These are phyloP conservation scores for Agonum fuliginosum DNA, from an alignment of 2,888 invertebrate species.

Conservation along the genomic window DNA sequence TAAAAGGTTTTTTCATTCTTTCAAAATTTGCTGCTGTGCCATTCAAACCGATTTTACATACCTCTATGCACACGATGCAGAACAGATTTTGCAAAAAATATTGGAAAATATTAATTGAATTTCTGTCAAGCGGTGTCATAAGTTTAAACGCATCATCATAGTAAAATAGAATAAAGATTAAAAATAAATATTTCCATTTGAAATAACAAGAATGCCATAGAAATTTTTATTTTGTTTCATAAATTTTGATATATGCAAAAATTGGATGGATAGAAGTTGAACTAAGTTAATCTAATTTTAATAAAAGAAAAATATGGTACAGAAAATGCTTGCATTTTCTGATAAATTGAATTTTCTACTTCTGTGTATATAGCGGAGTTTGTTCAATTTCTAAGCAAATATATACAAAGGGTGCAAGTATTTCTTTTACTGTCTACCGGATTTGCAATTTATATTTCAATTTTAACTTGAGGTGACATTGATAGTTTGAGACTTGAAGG, in stretches of 20 bases:
- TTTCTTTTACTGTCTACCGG: background rate
- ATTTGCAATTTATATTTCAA: background rate
- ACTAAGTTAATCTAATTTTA: constrained; percentile 11
- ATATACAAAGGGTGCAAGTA: background rate
- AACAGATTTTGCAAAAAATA: constrained; percentile 23
- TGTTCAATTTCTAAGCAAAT: constrained; percentile 27
- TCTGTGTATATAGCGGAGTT: background rate
- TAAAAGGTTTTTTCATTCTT: constrained; percentile 17
- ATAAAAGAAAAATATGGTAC: constrained; percentile 7
- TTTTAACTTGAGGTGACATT: background rate
- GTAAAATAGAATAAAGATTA: constrained; percentile 1
- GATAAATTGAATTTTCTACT: constrained; percentile 19
- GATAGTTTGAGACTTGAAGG: background rate
- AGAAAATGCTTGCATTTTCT: background rate
- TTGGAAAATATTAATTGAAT: constrained; percentile 40
- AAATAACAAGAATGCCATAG: background rate
- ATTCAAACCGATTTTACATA: constrained; percentile 32
- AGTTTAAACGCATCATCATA: constrained; percentile 10
- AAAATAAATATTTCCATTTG: constrained; percentile 3
- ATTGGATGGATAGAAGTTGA: background rate
- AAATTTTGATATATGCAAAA: background rate
- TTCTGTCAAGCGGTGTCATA: constrained; percentile 17
- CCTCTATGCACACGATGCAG: background rate
- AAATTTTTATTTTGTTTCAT: background rate
- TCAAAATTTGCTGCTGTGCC: constrained; percentile 10